Base-by-base conservation (phyloP, 2,113 vertebrate species). In the Sylvia atricapilla region DNA sequence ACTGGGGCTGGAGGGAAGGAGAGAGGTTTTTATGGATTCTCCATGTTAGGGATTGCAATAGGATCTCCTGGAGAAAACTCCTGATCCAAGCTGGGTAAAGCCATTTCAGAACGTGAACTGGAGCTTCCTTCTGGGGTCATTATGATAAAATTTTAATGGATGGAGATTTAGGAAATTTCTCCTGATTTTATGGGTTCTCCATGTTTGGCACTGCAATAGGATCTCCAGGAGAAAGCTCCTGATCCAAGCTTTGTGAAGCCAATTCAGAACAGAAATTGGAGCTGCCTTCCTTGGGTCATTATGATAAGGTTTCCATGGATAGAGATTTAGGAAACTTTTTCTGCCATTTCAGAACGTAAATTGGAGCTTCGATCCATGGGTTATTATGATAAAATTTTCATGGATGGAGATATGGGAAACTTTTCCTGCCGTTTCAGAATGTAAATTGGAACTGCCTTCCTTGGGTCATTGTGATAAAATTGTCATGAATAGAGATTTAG, bases 21-120 rank as follows among this genome's bases (percentile, higher is more conserved):
- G 15, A 43, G 31, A 59, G 1, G 1, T 24, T 63, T 79, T 60
- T 25, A 9, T 63, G n/a, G 59, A 22, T 31, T 35, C 7, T 4
- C 14, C 24, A 3, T 0, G 0, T 15, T 10, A 47, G 21, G 63
- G 66, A 64, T 2, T 76, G 37, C 9, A 22, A 27, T 3, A 4
- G 7, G 11, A 0, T 75, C 28, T 67, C 31, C 52, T 37, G 68
- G 46, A 50, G 27, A 69, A 70, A 87, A 2, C 6, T 63, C 63
- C 23, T 35, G 20, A 2, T 33, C 58, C 37, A 43, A 59, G 25
- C 37, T 43, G n/a, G 43, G 6, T 30, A 27, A 30, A 43, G 11
- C 24, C 49, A 28, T 8, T 52, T 52, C 50, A 52, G 15, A 28
- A 28, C 9, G 2, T 9, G 16, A 52, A 52, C 28, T 28, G 50